These are phyloP conservation scores for Apamea anceps DNA, from an alignment of 2,888 invertebrate species.

Conservation along the genomic window DNA sequence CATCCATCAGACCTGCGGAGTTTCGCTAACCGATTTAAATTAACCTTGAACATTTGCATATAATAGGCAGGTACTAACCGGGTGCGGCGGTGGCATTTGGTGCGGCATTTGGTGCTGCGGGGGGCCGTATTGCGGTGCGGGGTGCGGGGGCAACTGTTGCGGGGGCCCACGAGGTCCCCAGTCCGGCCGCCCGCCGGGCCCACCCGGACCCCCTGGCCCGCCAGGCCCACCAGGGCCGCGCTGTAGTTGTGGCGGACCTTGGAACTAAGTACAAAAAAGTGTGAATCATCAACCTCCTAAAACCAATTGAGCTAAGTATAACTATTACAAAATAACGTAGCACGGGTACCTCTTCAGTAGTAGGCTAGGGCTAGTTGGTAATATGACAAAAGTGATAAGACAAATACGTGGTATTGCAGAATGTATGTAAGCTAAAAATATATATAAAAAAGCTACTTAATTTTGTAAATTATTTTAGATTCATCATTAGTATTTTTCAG, in stretches of 20 bases:
- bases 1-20: not conserved
- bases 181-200: slow-evolving; percentile 81
- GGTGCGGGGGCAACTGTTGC: slow-evolving; percentile 84
- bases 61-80: slow-evolving; percentile 70
- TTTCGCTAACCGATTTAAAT: not conserved
- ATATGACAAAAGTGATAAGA: not conserved
- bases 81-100: slow-evolving; percentile 87
- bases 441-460: not conserved
- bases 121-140: slow-evolving; percentile 85
- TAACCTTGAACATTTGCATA: not conserved
- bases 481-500: not conserved
- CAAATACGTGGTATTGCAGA: not conserved
- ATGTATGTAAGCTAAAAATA: not conserved
- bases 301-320: not conserved
- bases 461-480: not conserved
- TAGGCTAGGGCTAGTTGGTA: not conserved
- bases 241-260: slow-evolving; percentile 84
- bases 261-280: slow-evolving; percentile 76
- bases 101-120: slow-evolving; percentile 88
- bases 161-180: slow-evolving; percentile 84
- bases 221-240: slow-evolving; percentile 74
- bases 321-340: not conserved
- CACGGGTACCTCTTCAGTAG: not conserved
- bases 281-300: not conserved
- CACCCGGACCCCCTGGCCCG: slow-evolving; percentile 74